Conservation (phyloP, 2,888 invertebrate genomes). For the Sinhomidia bicolor region DNA sequence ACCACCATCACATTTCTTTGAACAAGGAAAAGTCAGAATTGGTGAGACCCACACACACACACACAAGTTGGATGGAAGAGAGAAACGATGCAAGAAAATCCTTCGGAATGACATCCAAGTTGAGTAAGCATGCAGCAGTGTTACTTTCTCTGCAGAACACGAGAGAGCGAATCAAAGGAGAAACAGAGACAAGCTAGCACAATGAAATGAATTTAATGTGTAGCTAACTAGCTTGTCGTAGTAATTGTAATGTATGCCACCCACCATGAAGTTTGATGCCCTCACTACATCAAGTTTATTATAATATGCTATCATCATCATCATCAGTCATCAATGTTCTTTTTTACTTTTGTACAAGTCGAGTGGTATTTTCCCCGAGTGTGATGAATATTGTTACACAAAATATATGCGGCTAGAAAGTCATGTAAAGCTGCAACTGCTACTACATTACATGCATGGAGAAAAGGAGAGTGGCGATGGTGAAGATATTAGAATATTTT, state of each 20-base stretch:
- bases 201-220: slow-evolving; percentile 65
- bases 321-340: slow-evolving; percentile 64
- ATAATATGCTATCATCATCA: slow-evolving; percentile 47
- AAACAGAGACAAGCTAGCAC: slow-evolving; percentile 52
- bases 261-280: no score
- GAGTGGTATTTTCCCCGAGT: slow-evolving; percentile 7
- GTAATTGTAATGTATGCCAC: no score
- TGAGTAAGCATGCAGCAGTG: neutral
- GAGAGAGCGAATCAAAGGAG: neutral
- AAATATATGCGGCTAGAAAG: no score
- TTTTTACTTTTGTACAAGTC: slow-evolving; percentile 50
- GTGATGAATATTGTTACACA: neutral
- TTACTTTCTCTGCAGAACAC: no score
- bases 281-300: slow-evolving; percentile 15
- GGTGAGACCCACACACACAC: neutral
- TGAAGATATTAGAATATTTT: no score
- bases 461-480: no score
- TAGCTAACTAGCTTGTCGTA: slow-evolving; percentile 46
- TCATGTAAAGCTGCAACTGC: no score
- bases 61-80: no score
- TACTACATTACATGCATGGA: no score
- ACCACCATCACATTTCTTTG: slow-evolving; percentile 3
- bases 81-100: slow-evolving; percentile 36
- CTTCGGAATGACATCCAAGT: slow-evolving; percentile 52
- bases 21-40: slow-evolving; percentile 6